phyloP scores from a whole-genome alignment of 2,797 vertebrate species.

The Pseudochirops corinnae region DNA sequence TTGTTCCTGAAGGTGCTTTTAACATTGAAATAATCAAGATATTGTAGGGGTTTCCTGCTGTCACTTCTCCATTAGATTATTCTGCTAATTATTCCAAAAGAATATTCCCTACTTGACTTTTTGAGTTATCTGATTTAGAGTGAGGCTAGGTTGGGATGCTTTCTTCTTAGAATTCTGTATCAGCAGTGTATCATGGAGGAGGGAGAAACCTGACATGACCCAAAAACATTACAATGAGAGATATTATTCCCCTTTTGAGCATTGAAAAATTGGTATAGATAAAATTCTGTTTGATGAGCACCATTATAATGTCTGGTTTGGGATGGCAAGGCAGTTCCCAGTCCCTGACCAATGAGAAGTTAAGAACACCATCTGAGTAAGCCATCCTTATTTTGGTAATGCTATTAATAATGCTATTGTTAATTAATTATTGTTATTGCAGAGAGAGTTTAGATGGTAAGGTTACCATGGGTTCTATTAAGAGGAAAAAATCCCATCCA shows the following conservation, averaged over 20 bases:
- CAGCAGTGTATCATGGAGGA: constrained; percentile 9
- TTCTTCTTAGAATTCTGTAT: constrained; percentile 16
- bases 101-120: constrained; percentile 64
- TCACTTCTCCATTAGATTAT: constrained; percentile 12
- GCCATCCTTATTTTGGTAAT: not conserved
- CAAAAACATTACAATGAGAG: constrained; percentile 26
- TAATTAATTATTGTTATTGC: not conserved
- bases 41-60: constrained; percentile 62
- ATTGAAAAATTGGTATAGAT: constrained; percentile 48
- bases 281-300: not conserved
- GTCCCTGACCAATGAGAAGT: constrained; percentile 22
- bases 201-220: not conserved
- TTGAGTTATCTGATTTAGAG: constrained; percentile 45
- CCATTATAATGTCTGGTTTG: constrained; percentile 7
- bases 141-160: not conserved
- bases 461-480: not conserved
- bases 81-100: constrained; percentile 61
- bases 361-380: constrained; percentile 13
- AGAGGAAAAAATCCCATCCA: constrained; percentile 1
- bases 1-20: not conserved
- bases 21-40: constrained; percentile 28
- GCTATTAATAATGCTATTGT: constrained; percentile 1
- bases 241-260: constrained; percentile 1
- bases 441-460: not conserved
- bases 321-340: constrained; percentile 16